Evolutionary conservation across 92 coral and sea anemone species (phyloP), one percentile per base, ranked within the genome.

Genomic region (Porites rus): DNA sequence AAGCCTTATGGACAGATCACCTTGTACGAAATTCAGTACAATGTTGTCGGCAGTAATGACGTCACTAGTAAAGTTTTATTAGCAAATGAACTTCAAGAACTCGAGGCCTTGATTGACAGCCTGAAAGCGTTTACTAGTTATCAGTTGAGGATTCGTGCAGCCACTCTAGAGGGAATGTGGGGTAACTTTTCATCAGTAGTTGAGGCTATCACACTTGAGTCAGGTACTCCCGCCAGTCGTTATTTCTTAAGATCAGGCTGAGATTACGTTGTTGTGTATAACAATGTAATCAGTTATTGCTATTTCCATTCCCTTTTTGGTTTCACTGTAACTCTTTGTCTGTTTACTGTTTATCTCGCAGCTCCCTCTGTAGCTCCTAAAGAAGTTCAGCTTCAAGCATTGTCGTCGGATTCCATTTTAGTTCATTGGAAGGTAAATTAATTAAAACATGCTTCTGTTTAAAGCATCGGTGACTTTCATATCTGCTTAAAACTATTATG

Each of bases 401-500:
- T 79, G 67, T 84, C 88, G 38, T 59, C 95, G 10, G 78, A 77
- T 72, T 66, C 96, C 12, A 87, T 96, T 50, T 74, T 86, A 11
- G 95, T 92, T 20, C 79, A 74, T 62, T 96, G 98, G 95, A 88
- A 96, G 98, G 99, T 96, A 61, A 72, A 50, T 24, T 59, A 17
- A 28, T 28, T 28, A 28, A 28, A 20, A 62, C 38, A 8, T 11
- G 21, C 13, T 50, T 12, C 12, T 21, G 51, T 3, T 43, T 38
- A 38, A 38, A 38, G 5, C 46, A 38, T 38, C 7, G 46, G 5
- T 38, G 46, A 38, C 46, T 38, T 38, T 38, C 46, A 38, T 54
- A 54, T 9, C 60, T 54, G 10, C 14, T 54, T 10, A 54, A 8
- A 54, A 54, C 60, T 9, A 9, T 54, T 54, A 9, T 9, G 10